phyloP scores from a whole-genome alignment of 2,113 vertebrate species.

The Panurus biarmicus region DNA sequence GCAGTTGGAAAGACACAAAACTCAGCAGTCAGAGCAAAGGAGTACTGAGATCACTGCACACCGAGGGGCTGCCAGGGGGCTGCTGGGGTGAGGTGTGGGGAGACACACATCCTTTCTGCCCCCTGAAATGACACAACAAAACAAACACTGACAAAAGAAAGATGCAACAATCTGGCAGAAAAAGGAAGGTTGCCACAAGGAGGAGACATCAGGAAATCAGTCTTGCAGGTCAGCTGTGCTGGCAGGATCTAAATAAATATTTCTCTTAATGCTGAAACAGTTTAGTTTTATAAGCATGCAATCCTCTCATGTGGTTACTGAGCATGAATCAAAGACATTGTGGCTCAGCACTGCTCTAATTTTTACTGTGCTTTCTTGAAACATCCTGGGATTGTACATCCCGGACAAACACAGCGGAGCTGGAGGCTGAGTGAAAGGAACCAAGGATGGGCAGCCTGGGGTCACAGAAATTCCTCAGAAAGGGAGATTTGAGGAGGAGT shows the following conservation, averaged over 20 bases:
- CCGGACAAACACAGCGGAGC: background rate
- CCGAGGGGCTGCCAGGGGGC: accelerated
- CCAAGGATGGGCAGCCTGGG: background rate
- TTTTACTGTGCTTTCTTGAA: background rate
- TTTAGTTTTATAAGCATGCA: background rate
- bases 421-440: accelerated
- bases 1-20: background rate
- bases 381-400: background rate
- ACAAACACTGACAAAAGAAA: background rate
- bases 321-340: background rate
- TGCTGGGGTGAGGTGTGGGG: accelerated
- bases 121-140: background rate
- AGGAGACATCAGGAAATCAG: constrained; percentile 1
- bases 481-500: background rate
- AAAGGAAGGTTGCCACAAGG: background rate
- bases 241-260: constrained; percentile 24
- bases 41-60: background rate
- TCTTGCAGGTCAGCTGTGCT: constrained; percentile 4
- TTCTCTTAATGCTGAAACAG: constrained; percentile 19
- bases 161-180: background rate
- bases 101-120: background rate
- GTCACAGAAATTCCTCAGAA: background rate
- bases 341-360: background rate
- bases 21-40: background rate
- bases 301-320: constrained; percentile 26